Base-by-base conservation (phyloP, 2,797 vertebrate genomes). In the Periophthalmus magnuspinnatus region DNA sequence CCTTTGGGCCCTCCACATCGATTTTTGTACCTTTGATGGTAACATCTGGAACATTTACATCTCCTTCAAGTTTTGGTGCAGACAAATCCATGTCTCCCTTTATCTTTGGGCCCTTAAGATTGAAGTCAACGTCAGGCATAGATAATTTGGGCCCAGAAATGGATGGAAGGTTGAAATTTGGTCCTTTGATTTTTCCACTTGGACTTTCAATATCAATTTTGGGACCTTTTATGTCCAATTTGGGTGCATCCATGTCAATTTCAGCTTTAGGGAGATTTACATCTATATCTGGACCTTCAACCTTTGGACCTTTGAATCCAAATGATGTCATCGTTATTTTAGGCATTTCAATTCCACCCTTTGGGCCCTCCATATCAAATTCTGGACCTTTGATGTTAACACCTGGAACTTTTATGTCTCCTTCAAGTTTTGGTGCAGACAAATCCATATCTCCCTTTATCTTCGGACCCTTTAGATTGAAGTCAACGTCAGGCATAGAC, bases 211-310 rank as follows among this genome's bases (percentile, higher is more conserved):
- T 28, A 3, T 28, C 28, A 28, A 28, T 28, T 28, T 28, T 28
- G 28, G 28, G 28, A 28, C 1, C 28, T 28, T 28, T 28, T 28
- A 28, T 28, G 28, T 3, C 28, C 28, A 28, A 87, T 7, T 70
- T 48, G 5, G 69, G 71, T 52, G 70, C 83, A 62, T 90, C 72
- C 2, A 84, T 69, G 0, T 81, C 68, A 6, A 68, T 0, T 1
- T 32, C 50, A 8, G 17, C 24, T n/a, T 69, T 67, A 0, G 74
- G 67, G 0, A 75, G 28, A 0, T 64, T 61, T 0, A 74, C 6
- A 24, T 78, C 62, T 64, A 71, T 5, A 2, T 83, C 58, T 9
- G 63, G 38, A 11, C 38, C 9, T 41, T 11, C 38, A 41, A 41
- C 7, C 8, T 41, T 41, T 41, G 38, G 54, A 56, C 22, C 55